Evolutionary conservation across 2,888 invertebrate genomes (phyloP).

Genomic region (Philonicus albiceps): DNA sequence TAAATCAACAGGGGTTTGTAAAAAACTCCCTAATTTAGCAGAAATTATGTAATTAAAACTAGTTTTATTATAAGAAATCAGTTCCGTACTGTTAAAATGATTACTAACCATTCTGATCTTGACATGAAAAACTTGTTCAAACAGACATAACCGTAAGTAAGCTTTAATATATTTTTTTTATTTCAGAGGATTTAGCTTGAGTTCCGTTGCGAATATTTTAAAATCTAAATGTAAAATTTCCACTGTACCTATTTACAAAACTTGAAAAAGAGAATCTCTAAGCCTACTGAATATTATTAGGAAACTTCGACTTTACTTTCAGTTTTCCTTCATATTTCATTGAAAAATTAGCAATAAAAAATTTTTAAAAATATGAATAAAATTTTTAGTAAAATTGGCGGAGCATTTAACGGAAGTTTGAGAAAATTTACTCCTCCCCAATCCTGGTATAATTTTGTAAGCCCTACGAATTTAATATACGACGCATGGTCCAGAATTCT

Average conservation of each 20-base stretch:
- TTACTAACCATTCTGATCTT: too few species aligned
- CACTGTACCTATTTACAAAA: not conserved
- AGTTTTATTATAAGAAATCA: too few species aligned
- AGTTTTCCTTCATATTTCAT: not conserved
- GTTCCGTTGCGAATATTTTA: too few species aligned
- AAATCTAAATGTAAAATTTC: too few species aligned
- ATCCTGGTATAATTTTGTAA: not conserved
- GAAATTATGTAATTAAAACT: too few species aligned
- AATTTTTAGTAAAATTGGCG: not conserved
- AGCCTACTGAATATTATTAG: not conserved
- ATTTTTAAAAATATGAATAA: not conserved
- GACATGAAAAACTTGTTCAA: too few species aligned
- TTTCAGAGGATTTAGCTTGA: too few species aligned
- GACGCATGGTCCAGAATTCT: not conserved
- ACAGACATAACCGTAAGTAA: too few species aligned
- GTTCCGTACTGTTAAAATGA: too few species aligned
- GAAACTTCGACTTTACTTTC: not conserved
- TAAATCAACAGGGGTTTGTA: too few species aligned
- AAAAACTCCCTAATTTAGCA: too few species aligned
- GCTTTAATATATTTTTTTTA: too few species aligned
- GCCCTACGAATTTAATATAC: not conserved
- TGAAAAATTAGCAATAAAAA: not conserved
- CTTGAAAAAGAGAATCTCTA: not conserved
- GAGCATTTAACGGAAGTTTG: not conserved
- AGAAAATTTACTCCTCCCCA: not conserved